phyloP scores from a whole-genome alignment of 2,888 invertebrate species.

The Acanthacorydalis orientalis region DNA sequence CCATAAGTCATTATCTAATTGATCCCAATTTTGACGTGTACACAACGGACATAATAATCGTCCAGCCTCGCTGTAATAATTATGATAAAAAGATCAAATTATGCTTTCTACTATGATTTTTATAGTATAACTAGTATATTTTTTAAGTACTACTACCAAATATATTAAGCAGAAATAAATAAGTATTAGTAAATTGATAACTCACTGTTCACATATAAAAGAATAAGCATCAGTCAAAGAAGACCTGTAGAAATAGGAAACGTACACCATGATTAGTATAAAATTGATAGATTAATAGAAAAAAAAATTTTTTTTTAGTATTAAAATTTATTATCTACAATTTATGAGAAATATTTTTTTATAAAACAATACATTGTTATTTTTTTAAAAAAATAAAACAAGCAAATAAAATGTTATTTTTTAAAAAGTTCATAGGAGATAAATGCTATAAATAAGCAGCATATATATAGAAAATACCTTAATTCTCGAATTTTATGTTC shows the following conservation, averaged over 20 bases:
- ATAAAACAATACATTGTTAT: too few species aligned
- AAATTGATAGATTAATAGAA: conserved; percentile 2
- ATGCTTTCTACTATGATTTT: neutral
- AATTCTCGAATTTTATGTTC: conserved; percentile 62
- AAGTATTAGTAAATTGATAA: conserved; percentile 17
- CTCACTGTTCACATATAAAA: conserved; percentile 42
- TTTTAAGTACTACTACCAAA: conserved; percentile 3
- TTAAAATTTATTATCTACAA: too few species aligned
- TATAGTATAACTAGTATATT: neutral
- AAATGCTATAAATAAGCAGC: neutral
- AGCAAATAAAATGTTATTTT: conserved; percentile 4
- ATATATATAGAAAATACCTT: conserved; percentile 36
- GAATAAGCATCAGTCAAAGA: conserved; percentile 35
- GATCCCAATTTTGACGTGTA: conserved; percentile 76
- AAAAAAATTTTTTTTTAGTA: neutral
- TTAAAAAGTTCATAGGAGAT: conserved; percentile 2
- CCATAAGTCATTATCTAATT: conserved; percentile 81
- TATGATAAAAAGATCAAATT: conserved; percentile 1
- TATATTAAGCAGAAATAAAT: conserved; percentile 5
- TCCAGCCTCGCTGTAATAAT: conserved; percentile 45
- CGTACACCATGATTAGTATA: neutral
- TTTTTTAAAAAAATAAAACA: conserved; percentile 7
- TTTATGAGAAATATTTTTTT: too few species aligned
- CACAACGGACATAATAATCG: conserved; percentile 72
- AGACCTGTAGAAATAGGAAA: conserved; percentile 27